Evolutionary conservation across 2,797 vertebrate species (phyloP), one percentile per base, ranked within the genome.

Genomic region (Syndactyla subalaris): DNA sequence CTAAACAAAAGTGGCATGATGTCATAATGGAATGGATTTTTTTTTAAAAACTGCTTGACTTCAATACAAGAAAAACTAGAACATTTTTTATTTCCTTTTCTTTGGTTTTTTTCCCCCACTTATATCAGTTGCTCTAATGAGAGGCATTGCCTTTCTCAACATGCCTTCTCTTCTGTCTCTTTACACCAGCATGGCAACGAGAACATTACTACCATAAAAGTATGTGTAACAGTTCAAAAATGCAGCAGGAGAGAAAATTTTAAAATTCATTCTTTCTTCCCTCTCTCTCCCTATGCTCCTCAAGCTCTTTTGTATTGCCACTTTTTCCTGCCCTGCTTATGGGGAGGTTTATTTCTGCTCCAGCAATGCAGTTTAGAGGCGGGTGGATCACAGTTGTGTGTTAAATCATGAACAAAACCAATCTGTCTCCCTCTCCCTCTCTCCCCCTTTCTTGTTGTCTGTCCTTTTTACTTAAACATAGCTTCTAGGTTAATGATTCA

Each of bases 401-500:
- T 80, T 96, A 92, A 97, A 95, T 95, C 65, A 41, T 20, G 68
- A 95, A 93, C 85, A 94, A 95, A 96, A 77, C 41, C 89, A 82
- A 36, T 62, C 66, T 83, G 55, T 68, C 63, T 71, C 68, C 10
- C 38, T 72, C 45, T 85, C 27, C n/a, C 13, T 70, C 77, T 76
- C 74, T 63, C 36, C 19, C 23, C 14, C 32, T 91, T 63, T 72
- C 68, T 76, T 76, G 38, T 88, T 92, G 68, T 89, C 92, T 92
- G 41, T 91, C 66, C 85, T 91, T 94, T 85, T 82, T 81, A 74
- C 89, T 94, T 95, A 95, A 92, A 77, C 72, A 67, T 93, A 91
- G 91, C 85, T 96, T 88, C 85, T 92, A 89, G 85, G 81, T 95
- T 96, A 97, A 96, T 95, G 88, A 95, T 85, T 96, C 89, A 70